Evolutionary conservation across 2,797 vertebrate genomes (phyloP).

Genomic region (Peromyscus eremicus): DNA sequence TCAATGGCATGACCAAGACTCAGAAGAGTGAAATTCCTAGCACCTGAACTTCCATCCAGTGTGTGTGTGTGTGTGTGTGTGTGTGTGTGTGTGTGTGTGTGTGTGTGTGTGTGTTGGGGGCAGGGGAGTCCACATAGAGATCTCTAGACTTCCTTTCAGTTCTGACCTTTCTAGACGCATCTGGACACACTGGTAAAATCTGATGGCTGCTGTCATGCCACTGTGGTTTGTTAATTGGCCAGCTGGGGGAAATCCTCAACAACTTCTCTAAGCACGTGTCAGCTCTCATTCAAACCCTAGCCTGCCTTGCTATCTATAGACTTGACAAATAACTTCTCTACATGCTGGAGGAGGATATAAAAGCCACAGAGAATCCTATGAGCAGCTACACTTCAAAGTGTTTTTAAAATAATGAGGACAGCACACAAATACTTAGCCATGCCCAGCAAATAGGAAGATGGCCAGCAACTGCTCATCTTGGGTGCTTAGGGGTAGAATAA

Average conservation of each 20-base stretch:
- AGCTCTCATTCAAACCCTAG: conserved; percentile 3
- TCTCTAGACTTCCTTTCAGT: background rate
- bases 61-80: background rate
- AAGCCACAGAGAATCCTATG: background rate
- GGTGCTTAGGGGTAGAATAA: background rate
- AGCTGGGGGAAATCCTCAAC: background rate
- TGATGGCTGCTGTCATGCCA: background rate
- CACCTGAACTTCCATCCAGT: background rate
- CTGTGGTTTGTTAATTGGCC: background rate
- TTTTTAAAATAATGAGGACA: background rate
- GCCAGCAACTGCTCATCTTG: background rate
- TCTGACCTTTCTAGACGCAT: conserved; percentile 20
- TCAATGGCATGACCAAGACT: background rate
- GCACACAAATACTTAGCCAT: background rate
- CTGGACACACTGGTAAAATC: background rate
- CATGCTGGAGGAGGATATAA: background rate
- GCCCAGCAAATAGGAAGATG: background rate
- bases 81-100: background rate
- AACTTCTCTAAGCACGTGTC: background rate
- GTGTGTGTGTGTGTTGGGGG: no score
- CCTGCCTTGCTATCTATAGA: background rate
- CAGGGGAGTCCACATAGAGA: background rate
- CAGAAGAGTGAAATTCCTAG: background rate
- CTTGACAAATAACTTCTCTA: background rate
- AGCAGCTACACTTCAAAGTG: background rate